These are phyloP conservation scores for Triplophysa tibetana DNA, from an alignment of 2,113 vertebrate species.

Conservation along the genomic window DNA sequence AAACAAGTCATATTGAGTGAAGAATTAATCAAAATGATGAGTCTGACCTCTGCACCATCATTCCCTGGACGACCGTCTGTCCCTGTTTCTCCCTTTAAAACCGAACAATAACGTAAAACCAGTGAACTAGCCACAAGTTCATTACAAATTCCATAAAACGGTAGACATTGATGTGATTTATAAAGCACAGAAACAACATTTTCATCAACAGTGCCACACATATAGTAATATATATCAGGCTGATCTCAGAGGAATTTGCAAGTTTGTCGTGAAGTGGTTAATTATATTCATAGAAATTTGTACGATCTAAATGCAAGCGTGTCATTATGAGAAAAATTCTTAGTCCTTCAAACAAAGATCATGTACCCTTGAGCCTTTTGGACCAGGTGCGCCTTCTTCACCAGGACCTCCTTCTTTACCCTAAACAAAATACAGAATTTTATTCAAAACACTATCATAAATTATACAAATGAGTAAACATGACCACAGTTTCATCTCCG, in stretches of 20 bases:
- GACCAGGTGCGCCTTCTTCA: slow-evolving; percentile 59
- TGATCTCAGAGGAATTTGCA: no score
- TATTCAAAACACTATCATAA: not conserved
- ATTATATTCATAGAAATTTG: no score
- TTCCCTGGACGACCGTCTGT: slow-evolving; percentile 75
- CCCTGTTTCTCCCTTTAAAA: slow-evolving; percentile 76
- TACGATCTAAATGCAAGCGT: no score
- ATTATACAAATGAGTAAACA: not conserved
- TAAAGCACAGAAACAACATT: no score
- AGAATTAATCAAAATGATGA: not conserved
- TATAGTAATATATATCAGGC: no score
- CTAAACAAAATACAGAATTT: slow-evolving; percentile 53
- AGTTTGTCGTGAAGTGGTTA: no score
- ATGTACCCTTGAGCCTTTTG: slow-evolving; percentile 64
- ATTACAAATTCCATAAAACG: no score
- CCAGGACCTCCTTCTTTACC: slow-evolving; percentile 71
- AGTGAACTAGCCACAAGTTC: no score
- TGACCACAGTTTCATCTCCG: not conserved
- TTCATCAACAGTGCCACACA: no score
- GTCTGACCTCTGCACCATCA: slow-evolving; percentile 71
- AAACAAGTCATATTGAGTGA: not conserved
- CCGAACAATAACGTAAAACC: not conserved
- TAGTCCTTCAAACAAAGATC: no score
- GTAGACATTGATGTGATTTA: no score
- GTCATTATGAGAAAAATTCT: no score